phyloP scores from a whole-genome alignment of 2,113 vertebrate species.

The Tragelaphus strepsiceros region DNA sequence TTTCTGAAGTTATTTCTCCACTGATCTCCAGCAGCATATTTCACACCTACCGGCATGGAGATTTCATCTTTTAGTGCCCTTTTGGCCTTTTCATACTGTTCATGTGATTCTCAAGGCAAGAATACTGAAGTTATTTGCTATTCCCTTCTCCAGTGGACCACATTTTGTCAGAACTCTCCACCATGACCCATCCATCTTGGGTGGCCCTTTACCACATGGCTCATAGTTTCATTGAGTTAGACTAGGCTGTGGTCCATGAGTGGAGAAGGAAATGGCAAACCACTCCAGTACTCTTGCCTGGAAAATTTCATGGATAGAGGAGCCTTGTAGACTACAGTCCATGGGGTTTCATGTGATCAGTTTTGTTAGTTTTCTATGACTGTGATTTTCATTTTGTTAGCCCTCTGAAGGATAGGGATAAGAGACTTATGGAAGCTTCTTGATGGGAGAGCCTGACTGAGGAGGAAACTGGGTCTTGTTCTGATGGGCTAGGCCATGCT shows the following conservation, averaged over 20 bases:
- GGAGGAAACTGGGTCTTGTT: too few relatives aligned
- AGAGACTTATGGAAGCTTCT: too few relatives aligned
- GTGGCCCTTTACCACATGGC: fast-evolving
- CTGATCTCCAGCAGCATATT: neutral
- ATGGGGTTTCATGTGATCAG: neutral
- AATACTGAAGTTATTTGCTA: neutral
- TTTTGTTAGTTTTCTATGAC: neutral
- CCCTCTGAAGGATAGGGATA: too few relatives aligned
- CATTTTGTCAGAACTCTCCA: neutral
- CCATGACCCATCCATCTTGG: neutral
- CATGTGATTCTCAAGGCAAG: neutral
- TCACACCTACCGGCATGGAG: neutral
- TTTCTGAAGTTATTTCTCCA: neutral
- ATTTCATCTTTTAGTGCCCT: neutral
- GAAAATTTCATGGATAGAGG: too few relatives aligned
- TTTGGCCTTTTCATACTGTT: neutral
- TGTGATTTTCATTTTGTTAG: neutral
- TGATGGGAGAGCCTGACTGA: too few relatives aligned
- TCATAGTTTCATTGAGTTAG: neutral
- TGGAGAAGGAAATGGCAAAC: too few relatives aligned
- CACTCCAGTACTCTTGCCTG: too few relatives aligned
- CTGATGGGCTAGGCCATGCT: too few relatives aligned
- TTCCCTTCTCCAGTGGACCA: neutral
- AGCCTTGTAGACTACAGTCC: too few relatives aligned
- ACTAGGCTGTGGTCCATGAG: too few relatives aligned